phyloP scores from a whole-genome alignment of 2,888 invertebrate species.

The Hipparchia semele region DNA sequence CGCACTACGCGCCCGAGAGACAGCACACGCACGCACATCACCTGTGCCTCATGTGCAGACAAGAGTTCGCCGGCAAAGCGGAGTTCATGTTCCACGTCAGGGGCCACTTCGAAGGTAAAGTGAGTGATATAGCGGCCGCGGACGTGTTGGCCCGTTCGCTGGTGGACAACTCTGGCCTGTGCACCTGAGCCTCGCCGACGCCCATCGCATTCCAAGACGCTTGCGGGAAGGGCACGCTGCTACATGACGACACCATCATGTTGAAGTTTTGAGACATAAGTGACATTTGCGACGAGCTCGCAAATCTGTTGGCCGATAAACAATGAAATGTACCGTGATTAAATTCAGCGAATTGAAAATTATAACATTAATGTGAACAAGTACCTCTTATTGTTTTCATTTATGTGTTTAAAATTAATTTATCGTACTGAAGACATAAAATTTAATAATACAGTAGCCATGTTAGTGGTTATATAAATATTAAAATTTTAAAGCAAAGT shows the following conservation, averaged over 20 bases:
- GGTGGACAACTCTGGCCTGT: constrained; percentile 80
- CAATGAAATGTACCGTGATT: not conserved
- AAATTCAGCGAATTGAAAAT: constrained; percentile 6
- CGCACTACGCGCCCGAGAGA: constrained; percentile 73
- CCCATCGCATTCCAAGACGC: constrained; percentile 71
- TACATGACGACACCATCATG: constrained; percentile 77
- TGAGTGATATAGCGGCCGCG: constrained; percentile 78
- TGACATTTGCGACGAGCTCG: constrained; percentile 43
- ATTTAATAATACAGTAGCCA: not conserved
- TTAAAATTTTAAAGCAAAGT: not conserved
- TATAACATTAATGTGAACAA: not conserved
- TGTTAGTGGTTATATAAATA: not conserved
- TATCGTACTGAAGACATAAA: not conserved
- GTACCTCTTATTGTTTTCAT: not conserved
- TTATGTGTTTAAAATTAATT: not conserved
- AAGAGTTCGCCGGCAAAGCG: constrained; percentile 85
- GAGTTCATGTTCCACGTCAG: constrained; percentile 88
- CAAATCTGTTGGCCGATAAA: constrained; percentile 32
- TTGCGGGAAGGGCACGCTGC: constrained; percentile 69
- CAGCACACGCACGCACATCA: constrained; percentile 79
- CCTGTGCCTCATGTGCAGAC: constrained; percentile 86
- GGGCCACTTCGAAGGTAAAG: constrained; percentile 85
- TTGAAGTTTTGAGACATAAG: constrained; percentile 67
- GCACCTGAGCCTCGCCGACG: constrained; percentile 79
- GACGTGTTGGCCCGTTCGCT: constrained; percentile 78